Evolutionary conservation across 2,113 vertebrate species (phyloP).

Genomic region (Verasper variegatus): DNA sequence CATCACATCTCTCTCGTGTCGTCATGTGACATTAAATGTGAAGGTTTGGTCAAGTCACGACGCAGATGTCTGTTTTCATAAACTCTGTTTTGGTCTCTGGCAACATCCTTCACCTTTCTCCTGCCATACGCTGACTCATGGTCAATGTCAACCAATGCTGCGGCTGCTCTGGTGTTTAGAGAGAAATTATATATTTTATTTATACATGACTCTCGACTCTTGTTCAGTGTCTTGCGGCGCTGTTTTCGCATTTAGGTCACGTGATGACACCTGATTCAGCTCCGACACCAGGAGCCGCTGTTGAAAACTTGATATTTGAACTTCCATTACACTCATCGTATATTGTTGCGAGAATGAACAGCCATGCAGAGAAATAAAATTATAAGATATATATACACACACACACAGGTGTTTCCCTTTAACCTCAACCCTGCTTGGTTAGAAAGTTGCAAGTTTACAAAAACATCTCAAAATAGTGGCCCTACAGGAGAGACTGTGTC

Average conservation of each 20-base stretch:
- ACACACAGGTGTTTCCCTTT: neutral
- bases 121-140: too few relatives aligned
- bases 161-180: too few relatives aligned
- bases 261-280: neutral
- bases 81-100: too few relatives aligned
- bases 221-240: neutral
- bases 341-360: neutral
- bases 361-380: neutral
- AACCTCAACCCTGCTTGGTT: conserved; percentile 11
- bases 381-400: neutral
- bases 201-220: neutral
- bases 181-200: too few relatives aligned
- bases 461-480: conserved; percentile 17
- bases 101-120: too few relatives aligned
- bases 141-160: too few relatives aligned
- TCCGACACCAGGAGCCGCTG: neutral
- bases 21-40: too few relatives aligned
- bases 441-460: conserved; percentile 26
- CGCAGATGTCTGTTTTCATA: too few relatives aligned
- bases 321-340: neutral
- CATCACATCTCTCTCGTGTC: neutral
- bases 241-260: neutral
- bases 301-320: neutral
- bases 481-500: conserved; percentile 16
- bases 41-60: too few relatives aligned